Conservation (phyloP, 2,888 invertebrate genomes). For the Aleiodes leptofemur region DNA sequence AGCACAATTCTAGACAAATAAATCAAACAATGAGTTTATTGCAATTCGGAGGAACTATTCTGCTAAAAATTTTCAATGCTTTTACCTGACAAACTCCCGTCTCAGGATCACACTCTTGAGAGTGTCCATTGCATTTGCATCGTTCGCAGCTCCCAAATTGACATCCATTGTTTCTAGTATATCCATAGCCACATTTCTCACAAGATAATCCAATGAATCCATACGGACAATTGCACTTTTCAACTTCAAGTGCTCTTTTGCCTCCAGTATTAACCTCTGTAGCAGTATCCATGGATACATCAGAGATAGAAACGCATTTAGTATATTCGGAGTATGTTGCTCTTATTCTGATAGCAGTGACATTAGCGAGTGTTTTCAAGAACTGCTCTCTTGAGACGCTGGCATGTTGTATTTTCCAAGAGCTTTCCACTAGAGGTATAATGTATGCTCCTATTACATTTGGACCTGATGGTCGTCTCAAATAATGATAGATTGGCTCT, state of each 20-base stretch:
- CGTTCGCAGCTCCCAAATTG: constrained; percentile 89
- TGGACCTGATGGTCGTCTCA: no score
- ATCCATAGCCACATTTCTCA: constrained; percentile 92
- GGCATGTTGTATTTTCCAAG: no score
- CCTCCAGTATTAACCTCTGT: constrained; percentile 12
- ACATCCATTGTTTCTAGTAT: constrained; percentile 86
- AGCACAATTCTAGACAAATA: constrained; percentile 83
- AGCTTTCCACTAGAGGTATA: no score
- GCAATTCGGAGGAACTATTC: not conserved
- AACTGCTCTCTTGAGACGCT: no score
- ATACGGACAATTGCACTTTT: constrained; percentile 88
- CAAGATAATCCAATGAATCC: constrained; percentile 91
- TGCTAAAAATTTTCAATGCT: constrained; percentile 47
- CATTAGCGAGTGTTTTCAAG: no score
- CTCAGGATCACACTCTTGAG: constrained; percentile 90
- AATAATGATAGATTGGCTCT: no score
- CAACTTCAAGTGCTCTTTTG: constrained; percentile 66
- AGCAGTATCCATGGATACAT: constrained; percentile 1
- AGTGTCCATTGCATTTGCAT: constrained; percentile 92
- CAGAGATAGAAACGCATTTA: not conserved
- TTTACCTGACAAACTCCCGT: constrained; percentile 87
- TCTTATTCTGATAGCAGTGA: no score
- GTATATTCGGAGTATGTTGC: not conserved
- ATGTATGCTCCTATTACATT: no score
- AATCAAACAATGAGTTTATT: not conserved